These are phyloP conservation scores for Dendropsophus ebraccatus DNA, from an alignment of 2,113 vertebrate genomes.

Conservation along the genomic window DNA sequence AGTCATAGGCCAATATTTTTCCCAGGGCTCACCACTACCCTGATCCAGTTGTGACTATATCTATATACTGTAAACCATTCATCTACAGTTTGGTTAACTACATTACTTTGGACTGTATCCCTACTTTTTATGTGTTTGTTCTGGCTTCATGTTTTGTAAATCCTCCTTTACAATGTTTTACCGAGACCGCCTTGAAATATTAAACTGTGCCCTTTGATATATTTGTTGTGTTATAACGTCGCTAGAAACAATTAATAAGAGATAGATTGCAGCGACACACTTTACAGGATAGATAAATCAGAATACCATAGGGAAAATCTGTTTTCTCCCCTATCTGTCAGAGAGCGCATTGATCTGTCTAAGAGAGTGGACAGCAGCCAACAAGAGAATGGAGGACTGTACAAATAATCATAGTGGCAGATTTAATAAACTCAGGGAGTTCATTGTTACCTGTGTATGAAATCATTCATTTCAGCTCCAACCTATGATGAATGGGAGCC, in stretches of 20 bases:
- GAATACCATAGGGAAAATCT: neutral
- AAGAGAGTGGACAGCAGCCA: conserved; percentile 18
- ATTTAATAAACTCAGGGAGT: conserved; percentile 19
- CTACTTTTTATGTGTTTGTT: neutral
- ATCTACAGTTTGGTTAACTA: neutral
- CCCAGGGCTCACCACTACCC: no score
- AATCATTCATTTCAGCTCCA: neutral
- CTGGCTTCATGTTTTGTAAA: neutral
- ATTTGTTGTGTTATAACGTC: conserved; percentile 1
- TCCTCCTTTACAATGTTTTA: neutral
- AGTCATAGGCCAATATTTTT: no score
- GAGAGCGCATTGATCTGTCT: conserved; percentile 36
- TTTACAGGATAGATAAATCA: conserved; percentile 36
- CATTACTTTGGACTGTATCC: no score
- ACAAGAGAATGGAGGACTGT: neutral
- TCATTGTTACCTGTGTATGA: neutral
- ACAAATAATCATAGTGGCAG: conserved; percentile 20
- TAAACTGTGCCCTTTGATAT: conserved; percentile 6
- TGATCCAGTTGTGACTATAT: no score
- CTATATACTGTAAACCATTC: neutral
- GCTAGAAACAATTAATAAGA: conserved; percentile 34
- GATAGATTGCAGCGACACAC: conserved; percentile 18
- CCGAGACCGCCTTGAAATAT: conserved; percentile 1
- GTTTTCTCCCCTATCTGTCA: neutral
- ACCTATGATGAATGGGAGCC: neutral